These are phyloP conservation scores for Brienomyrus brachyistius DNA, from an alignment of 2,113 vertebrate genomes.

Conservation along the genomic window DNA sequence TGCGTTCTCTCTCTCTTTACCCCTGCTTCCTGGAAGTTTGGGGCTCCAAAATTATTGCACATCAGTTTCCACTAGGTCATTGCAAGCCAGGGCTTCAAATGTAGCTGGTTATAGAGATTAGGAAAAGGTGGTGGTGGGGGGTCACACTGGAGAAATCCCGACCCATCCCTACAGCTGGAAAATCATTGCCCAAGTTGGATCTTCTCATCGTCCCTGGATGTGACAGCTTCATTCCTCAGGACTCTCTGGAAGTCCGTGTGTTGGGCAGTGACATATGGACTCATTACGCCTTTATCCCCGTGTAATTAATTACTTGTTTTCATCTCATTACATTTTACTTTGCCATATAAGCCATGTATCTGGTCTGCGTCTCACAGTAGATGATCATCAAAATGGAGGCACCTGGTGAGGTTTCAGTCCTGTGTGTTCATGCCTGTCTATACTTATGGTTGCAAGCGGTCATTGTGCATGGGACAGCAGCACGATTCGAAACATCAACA, in stretches of 20 bases:
- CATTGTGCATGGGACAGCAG: background rate
- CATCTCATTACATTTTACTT: background rate
- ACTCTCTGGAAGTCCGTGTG: background rate
- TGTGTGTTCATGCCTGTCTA: background rate
- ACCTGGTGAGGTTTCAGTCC: background rate
- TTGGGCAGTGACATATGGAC: background rate
- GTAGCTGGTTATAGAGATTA: background rate
- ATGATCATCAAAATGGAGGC: background rate
- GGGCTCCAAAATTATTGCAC: background rate
- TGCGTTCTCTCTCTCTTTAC: background rate
- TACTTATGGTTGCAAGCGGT: background rate
- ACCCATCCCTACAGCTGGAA: background rate
- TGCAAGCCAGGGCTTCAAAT: background rate
- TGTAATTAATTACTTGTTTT: slow-evolving; percentile 2
- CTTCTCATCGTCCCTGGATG: background rate
- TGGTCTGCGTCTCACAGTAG: background rate
- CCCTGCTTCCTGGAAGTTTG: background rate
- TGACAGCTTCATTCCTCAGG: slow-evolving; percentile 1
- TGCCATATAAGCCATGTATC: background rate
- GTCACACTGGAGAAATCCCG: background rate
- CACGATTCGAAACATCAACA: background rate
- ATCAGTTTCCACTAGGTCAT: background rate
- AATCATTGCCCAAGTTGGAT: background rate
- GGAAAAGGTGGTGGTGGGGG: background rate
- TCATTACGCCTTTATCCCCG: background rate